Percentiles rank a stretch among this genome's conserved stretches.
Evolutionary conservation across 2,888 invertebrate genomes (phyloP).

Genomic region (Pterobdella sp.): DNA sequence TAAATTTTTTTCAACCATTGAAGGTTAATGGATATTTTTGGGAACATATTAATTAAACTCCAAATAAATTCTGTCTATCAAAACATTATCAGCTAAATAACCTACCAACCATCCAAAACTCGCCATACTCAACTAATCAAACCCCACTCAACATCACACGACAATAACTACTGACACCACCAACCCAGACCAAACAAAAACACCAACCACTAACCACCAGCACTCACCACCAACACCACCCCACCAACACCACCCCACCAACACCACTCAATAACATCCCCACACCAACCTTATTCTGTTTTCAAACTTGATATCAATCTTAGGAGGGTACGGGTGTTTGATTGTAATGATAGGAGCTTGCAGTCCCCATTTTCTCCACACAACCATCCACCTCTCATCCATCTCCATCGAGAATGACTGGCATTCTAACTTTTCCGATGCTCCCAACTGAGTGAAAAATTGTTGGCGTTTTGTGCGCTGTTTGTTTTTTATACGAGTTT

Average conservation of each 20-base stretch:
- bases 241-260: neutral
- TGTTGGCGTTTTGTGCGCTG: neutral
- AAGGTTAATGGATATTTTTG: too few relatives aligned
- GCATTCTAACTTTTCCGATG: slow-evolving; percentile 94
- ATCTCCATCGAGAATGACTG: slow-evolving; percentile 92
- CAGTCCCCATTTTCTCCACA: slow-evolving; percentile 98
- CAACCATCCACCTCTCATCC: slow-evolving; percentile 83
- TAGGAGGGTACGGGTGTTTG: slow-evolving; percentile 94
- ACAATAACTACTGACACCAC: neutral
- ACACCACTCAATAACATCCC: neutral
- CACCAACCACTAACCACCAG: neutral
- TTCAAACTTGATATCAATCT: slow-evolving; percentile 66
- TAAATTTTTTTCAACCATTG: too few relatives aligned
- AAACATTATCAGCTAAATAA: too few relatives aligned
- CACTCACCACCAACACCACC: neutral
- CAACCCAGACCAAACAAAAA: neutral
- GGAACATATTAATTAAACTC: too few relatives aligned
- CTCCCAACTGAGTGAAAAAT: slow-evolving; percentile 69
- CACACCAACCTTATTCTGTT: slow-evolving; percentile 35
- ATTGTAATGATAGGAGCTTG: slow-evolving; percentile 94
- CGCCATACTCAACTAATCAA: too few relatives aligned
- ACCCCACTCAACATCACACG: too few relatives aligned
- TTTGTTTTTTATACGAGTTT: too few relatives aligned
- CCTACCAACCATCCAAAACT: too few relatives aligned
- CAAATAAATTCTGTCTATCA: too few relatives aligned